These are phyloP conservation scores for Drosophila phalerata DNA, from an alignment of 2,888 invertebrate genomes.

Conservation along the genomic window DNA sequence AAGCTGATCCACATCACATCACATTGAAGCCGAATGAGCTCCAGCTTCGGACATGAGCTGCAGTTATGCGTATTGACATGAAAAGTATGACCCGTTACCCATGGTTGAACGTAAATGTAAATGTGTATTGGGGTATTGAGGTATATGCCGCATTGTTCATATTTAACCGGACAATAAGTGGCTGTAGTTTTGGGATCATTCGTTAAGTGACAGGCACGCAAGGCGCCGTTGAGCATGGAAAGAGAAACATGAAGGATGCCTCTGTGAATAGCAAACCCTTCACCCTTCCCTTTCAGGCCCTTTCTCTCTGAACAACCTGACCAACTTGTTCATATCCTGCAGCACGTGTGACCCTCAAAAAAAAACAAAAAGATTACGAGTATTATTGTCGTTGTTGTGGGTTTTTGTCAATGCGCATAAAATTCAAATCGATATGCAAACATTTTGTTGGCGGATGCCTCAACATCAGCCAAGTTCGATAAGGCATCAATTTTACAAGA, in stretches of 20 bases:
- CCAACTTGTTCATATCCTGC: slow-evolving; percentile 2
- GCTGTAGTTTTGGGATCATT: slow-evolving; percentile 46
- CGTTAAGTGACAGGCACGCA: slow-evolving; percentile 82
- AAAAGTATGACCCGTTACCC: slow-evolving; percentile 71
- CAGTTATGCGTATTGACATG: slow-evolving; percentile 77
- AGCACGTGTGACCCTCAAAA: slow-evolving; percentile 61
- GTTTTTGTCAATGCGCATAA: slow-evolving; percentile 64
- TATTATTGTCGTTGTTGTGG: slow-evolving; percentile 13
- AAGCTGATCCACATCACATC: slow-evolving; percentile 66
- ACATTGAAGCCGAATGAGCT: slow-evolving; percentile 9
- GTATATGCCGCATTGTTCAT: slow-evolving; percentile 63
- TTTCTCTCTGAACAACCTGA: not conserved
- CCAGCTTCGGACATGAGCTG: slow-evolving; percentile 48
- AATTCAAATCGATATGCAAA: slow-evolving; percentile 78
- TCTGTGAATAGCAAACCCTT: slow-evolving; percentile 37
- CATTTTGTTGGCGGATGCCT: slow-evolving; percentile 67
- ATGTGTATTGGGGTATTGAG: slow-evolving; percentile 31
- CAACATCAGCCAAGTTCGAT: slow-evolving; percentile 66
- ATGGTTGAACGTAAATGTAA: slow-evolving; percentile 17
- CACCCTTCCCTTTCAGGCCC: not conserved
- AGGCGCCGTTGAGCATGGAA: slow-evolving; percentile 61
- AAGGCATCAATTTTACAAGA: slow-evolving; percentile 54
- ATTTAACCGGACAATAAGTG: slow-evolving; percentile 66
- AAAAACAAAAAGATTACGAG: not conserved
- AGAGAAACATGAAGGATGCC: slow-evolving; percentile 8